Conservation (phyloP, 2,888 invertebrate species). For the Thereva nobilitata region DNA sequence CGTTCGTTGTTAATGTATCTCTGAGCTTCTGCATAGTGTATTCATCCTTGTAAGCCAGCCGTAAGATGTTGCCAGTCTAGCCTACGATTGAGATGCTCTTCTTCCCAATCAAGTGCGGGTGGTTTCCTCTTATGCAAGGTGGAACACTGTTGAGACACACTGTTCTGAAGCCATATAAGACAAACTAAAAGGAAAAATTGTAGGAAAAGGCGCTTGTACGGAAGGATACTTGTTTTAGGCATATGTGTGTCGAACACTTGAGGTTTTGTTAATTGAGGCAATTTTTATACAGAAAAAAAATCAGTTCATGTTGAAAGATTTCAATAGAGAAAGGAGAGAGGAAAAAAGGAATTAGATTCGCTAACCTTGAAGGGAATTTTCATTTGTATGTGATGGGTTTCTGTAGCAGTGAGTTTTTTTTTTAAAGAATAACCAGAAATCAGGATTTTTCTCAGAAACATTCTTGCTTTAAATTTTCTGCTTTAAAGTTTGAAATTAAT, state of each 20-base stretch:
- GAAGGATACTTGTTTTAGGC: neutral
- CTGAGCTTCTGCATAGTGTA: conserved; percentile 16
- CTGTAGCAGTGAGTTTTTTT: no score
- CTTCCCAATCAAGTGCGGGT: conserved; percentile 25
- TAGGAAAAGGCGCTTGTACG: neutral
- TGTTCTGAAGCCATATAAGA: conserved; percentile 1
- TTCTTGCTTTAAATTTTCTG: no score
- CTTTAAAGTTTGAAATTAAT: no score
- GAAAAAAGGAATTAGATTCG: no score
- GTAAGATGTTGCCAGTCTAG: conserved; percentile 20
- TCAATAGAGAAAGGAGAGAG: no score
- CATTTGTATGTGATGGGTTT: no score
- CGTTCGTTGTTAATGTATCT: neutral
- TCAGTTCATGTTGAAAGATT: no score
- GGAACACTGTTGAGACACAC: conserved; percentile 22
- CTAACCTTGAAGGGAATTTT: no score
- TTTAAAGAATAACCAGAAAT: no score
- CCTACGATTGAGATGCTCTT: conserved; percentile 23
- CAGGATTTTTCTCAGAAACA: no score
- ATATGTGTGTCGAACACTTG: conserved; percentile 16
- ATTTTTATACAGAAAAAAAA: neutral
- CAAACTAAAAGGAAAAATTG: conserved; percentile 10
- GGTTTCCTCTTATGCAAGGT: conserved; percentile 30
- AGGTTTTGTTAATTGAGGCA: neutral
- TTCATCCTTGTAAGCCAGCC: conserved; percentile 27